These are phyloP conservation scores for Dermochelys coriacea DNA, from an alignment of 2,797 vertebrate species.

Conservation along the genomic window DNA sequence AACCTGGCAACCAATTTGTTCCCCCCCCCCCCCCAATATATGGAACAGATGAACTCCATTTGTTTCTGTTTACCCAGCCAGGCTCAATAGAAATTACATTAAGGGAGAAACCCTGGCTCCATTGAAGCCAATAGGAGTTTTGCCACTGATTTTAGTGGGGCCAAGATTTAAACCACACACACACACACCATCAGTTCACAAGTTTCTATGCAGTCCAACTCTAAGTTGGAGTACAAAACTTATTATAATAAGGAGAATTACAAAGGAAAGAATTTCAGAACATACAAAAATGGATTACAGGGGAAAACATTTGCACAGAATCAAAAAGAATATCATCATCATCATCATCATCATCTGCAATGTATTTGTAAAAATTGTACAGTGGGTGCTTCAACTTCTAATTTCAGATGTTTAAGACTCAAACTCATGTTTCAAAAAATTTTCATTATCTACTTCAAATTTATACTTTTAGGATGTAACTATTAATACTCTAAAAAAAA, in stretches of 20 bases:
- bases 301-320: neutral
- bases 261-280: neutral
- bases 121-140: neutral
- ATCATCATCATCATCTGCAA: neutral
- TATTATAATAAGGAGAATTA: neutral
- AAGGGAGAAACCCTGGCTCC: slow-evolving; percentile 1
- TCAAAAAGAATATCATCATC: neutral
- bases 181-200: neutral
- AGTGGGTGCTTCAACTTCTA: slow-evolving; percentile 20
- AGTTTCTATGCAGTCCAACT: neutral
- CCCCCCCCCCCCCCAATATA: neutral
- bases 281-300: neutral
- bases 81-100: neutral
- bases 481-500: slow-evolving; percentile 59
- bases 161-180: slow-evolving; percentile 2
- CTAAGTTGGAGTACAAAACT: neutral
- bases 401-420: neutral
- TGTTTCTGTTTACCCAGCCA: slow-evolving; percentile 9
- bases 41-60: slow-evolving; percentile 49
- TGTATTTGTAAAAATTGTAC: neutral
- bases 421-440: neutral
- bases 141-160: neutral
- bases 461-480: slow-evolving; percentile 35
- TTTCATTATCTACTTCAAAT: slow-evolving; percentile 41
- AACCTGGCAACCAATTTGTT: slow-evolving; percentile 39